Base-by-base conservation (phyloP, 2,888 invertebrate species). In the Nephrotoma flavescens region DNA sequence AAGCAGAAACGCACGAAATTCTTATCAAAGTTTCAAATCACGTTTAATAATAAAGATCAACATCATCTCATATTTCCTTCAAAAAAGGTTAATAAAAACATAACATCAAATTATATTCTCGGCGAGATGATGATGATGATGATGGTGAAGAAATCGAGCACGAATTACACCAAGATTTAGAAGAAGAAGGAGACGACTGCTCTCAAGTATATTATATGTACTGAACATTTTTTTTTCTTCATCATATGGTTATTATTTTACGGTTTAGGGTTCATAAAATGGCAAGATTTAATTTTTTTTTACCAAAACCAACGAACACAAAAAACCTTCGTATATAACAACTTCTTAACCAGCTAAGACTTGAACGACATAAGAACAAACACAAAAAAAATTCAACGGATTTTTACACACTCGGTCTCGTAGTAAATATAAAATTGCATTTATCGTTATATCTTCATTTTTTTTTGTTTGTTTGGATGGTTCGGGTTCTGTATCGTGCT, bases 91-190 rank as follows among this genome's bases (percentile, higher is more conserved):
- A 84, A 84, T 42, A 41, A 84, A 84, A 84, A 84, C 42, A 84
- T 84, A 84, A 84, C 84, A 84, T 84, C 84, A 84, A 84, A 84
- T 84, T 84, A 84, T 84, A 84, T 84, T 42, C 84, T 42, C 84
- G 84, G 42, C 71, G 71, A 71, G 71, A 71, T 31, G 71, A 71
- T 71, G 71, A 71, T 71, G 71, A 71, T 71, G 71, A 71, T 71
- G 71, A 57, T 44, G 6, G 11, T 57, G 57, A 31, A 71, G 71
- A 71, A 71, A 71, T 71, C 71, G 31, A 71, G 71, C 71, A 71
- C 71, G 71, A 71, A 47, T 31, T 71, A 7, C 31, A 71, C n/a
- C 31, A 31, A 31, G 31, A 31, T n/a, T 19, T 19, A 52, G 31
- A 31, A 31, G 31, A 31, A 31, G 31, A 52, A 71, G 71, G 31